phyloP scores from a whole-genome alignment of 2,113 vertebrate species.

The Gallinago jamesoni region DNA sequence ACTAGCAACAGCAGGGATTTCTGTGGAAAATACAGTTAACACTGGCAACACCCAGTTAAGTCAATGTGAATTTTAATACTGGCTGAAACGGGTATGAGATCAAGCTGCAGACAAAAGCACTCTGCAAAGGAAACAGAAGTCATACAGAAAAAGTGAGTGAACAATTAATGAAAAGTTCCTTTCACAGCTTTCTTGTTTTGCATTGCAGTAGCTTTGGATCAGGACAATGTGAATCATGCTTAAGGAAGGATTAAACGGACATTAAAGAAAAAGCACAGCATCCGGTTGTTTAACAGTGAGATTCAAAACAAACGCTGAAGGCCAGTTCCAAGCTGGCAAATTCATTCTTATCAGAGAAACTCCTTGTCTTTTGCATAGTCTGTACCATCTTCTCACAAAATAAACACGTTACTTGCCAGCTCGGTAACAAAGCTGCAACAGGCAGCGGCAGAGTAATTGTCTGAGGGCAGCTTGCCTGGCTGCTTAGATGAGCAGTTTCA shows the following conservation, averaged over 20 bases:
- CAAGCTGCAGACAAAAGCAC: constrained; percentile 6
- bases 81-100: neutral
- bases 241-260: constrained; percentile 40
- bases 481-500: neutral
- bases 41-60: constrained; percentile 19
- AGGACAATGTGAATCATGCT: neutral
- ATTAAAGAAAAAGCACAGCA: constrained; percentile 21
- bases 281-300: neutral
- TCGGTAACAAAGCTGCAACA: neutral
- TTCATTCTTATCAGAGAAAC: neutral
- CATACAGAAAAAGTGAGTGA: constrained; percentile 11
- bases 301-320: neutral
- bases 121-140: constrained; percentile 13
- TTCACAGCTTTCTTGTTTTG: neutral
- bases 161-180: constrained; percentile 44
- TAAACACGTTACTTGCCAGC: neutral
- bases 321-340: neutral
- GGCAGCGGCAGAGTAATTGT: neutral
- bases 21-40: constrained; percentile 36
- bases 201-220: neutral
- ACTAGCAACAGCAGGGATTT: constrained; percentile 14
- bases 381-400: neutral
- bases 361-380: neutral
- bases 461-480: neutral
- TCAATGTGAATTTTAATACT: constrained; percentile 3